Conservation (phyloP, 2,888 invertebrate species). For the Hecatera dysodea region DNA sequence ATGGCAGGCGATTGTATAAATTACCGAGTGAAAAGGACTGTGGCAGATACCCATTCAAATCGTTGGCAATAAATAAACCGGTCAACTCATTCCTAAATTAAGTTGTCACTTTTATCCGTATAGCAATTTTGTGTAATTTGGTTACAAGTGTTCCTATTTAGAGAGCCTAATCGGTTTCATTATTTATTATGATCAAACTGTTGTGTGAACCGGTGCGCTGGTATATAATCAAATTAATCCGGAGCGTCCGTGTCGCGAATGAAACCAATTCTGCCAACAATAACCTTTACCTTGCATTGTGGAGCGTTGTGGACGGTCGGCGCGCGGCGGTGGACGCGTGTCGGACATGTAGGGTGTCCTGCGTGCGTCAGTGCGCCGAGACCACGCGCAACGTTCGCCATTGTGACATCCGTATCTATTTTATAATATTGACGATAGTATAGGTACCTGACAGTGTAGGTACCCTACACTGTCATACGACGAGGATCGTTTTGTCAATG, state of each 20-base stretch:
- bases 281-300: slow-evolving; percentile 88
- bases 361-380: slow-evolving; percentile 71
- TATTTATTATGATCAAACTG: slow-evolving; percentile 48
- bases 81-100: slow-evolving; percentile 48
- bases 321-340: slow-evolving; percentile 54
- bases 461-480: neutral
- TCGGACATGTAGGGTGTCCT: slow-evolving; percentile 57
- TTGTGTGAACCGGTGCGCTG: slow-evolving; percentile 63
- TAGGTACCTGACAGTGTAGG: too few relatives aligned
- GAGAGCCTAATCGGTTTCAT: slow-evolving; percentile 47
- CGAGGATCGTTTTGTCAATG: slow-evolving; percentile 8
- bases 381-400: slow-evolving; percentile 15
- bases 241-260: slow-evolving; percentile 75
- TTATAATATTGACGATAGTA: slow-evolving; percentile 7
- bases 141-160: slow-evolving; percentile 43
- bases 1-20: neutral
- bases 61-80: slow-evolving; percentile 31
- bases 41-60: neutral
- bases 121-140: slow-evolving; percentile 58
- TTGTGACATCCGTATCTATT: slow-evolving; percentile 28
- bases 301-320: slow-evolving; percentile 75
- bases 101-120: slow-evolving; percentile 57
- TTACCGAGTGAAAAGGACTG: neutral
- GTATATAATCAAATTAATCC: slow-evolving; percentile 73
- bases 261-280: slow-evolving; percentile 81